These are phyloP conservation scores for Epicampocera succincta DNA, from an alignment of 2,888 invertebrate genomes.

Conservation along the genomic window DNA sequence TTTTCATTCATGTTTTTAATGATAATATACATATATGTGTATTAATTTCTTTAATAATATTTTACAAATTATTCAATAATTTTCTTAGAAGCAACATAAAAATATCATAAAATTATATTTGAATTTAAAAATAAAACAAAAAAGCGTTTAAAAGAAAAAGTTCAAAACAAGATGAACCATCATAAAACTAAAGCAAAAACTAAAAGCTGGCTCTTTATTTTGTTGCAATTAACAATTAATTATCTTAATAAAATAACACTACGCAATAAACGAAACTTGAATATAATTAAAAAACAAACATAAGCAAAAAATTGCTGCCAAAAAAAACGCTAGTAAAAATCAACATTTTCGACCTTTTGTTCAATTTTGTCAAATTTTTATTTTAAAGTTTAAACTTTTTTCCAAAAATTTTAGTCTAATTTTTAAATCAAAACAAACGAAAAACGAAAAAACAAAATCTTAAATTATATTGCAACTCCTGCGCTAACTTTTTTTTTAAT, in stretches of 20 bases:
- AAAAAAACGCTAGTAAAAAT: no score
- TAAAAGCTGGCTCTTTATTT: constrained; percentile 7
- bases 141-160: constrained; percentile 19
- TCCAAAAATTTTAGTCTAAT: background rate
- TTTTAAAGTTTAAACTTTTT: no score
- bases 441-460: background rate
- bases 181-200: constrained; percentile 10
- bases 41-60: constrained; percentile 7
- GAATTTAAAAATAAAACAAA: constrained; percentile 22
- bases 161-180: constrained; percentile 34
- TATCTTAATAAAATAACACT: constrained; percentile 30
- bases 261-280: constrained; percentile 50
- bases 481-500: background rate
- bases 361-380: background rate
- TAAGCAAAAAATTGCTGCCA: constrained; percentile 13
- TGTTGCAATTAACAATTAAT: constrained; percentile 50
- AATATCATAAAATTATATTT: constrained; percentile 29
- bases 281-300: background rate
- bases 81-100: constrained; percentile 32
- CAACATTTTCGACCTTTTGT: no score
- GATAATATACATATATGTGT: constrained; percentile 19
- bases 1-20: constrained; percentile 29
- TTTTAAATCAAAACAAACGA: background rate
- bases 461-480: constrained; percentile 28
- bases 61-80: constrained; percentile 58